These are phyloP conservation scores for Microcaecilia unicolor DNA, from an alignment of 2,797 vertebrate genomes.

Conservation along the genomic window DNA sequence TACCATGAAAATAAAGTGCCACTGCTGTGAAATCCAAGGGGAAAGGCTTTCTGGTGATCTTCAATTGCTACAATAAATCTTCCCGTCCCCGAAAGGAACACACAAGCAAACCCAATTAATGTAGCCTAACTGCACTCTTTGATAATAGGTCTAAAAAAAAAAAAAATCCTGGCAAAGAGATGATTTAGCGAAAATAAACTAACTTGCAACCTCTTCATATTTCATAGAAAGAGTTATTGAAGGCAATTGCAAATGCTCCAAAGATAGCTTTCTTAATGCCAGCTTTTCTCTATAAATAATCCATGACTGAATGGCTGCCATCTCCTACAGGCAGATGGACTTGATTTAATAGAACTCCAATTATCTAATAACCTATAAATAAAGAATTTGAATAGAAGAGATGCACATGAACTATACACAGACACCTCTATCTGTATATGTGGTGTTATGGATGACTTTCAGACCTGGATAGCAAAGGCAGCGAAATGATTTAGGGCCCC, in stretches of 20 bases:
- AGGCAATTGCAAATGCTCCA: constrained; percentile 18
- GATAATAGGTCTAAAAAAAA: constrained; percentile 16
- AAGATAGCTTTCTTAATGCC: constrained; percentile 17
- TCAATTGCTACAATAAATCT: constrained; percentile 18
- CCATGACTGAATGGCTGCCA: constrained; percentile 14
- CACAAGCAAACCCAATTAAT: constrained; percentile 17
- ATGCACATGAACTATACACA: constrained; percentile 4
- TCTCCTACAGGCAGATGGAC: constrained; percentile 3
- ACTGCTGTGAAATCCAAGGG: constrained; percentile 1
- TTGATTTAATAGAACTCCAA: constrained; percentile 32
- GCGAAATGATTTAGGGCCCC: too few species aligned
- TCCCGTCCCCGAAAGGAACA: neutral
- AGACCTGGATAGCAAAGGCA: too few species aligned
- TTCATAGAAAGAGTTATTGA: constrained; percentile 16
- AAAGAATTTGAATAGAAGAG: constrained; percentile 13
- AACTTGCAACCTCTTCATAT: constrained; percentile 7
- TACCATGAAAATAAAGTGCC: constrained; percentile 1
- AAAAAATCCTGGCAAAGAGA: neutral
- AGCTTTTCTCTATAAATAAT: constrained; percentile 24
- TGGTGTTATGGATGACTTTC: too few species aligned
- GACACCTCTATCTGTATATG: too few species aligned
- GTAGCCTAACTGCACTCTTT: neutral
- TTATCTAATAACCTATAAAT: constrained; percentile 19
- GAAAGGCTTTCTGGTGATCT: constrained; percentile 3
- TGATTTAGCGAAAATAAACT: constrained; percentile 21